These are phyloP conservation scores for Myathropa florea DNA, from an alignment of 2,888 invertebrate species.

Conservation along the genomic window DNA sequence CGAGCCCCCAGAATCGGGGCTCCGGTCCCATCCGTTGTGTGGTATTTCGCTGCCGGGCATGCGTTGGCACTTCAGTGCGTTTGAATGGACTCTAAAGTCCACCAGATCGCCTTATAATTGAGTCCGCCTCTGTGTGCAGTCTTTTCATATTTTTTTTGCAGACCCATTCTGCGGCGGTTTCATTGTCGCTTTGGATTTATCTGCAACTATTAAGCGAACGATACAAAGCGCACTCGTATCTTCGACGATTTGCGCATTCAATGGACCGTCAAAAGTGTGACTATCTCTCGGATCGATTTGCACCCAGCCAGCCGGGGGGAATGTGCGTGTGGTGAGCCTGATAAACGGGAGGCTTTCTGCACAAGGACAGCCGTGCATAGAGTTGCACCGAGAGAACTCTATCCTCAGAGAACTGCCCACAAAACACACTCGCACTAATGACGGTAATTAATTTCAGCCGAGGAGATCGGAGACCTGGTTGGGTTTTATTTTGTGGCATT, in stretches of 20 bases:
- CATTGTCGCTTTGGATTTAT: constrained; percentile 32
- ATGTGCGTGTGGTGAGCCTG: neutral
- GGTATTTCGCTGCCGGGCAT: constrained; percentile 60
- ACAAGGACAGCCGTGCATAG: neutral
- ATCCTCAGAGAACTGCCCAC: neutral
- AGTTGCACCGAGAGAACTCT: neutral
- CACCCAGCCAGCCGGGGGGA: constrained; percentile 31
- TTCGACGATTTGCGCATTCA: constrained; percentile 55
- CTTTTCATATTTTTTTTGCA: constrained; percentile 24
- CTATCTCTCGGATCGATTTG: constrained; percentile 50
- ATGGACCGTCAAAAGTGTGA: constrained; percentile 41
- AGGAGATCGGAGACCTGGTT: constrained; percentile 33
- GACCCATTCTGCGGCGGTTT: neutral
- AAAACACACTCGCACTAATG: constrained; percentile 30
- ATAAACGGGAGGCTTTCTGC: neutral
- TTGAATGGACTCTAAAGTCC: neutral
- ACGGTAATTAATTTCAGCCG: constrained; percentile 53
- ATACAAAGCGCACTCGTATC: constrained; percentile 7
- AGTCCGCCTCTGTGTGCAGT: neutral
- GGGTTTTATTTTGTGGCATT: constrained; percentile 47
- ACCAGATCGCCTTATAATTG: constrained; percentile 40
- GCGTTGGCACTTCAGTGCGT: constrained; percentile 43
- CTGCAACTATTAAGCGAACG: constrained; percentile 9
- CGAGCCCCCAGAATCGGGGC: neutral
- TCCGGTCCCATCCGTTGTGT: neutral